Percentiles rank a stretch among this genome's conserved stretches.
Evolutionary conservation across 2,113 vertebrate species (phyloP).

Genomic region (Grammomys dolichurus): DNA sequence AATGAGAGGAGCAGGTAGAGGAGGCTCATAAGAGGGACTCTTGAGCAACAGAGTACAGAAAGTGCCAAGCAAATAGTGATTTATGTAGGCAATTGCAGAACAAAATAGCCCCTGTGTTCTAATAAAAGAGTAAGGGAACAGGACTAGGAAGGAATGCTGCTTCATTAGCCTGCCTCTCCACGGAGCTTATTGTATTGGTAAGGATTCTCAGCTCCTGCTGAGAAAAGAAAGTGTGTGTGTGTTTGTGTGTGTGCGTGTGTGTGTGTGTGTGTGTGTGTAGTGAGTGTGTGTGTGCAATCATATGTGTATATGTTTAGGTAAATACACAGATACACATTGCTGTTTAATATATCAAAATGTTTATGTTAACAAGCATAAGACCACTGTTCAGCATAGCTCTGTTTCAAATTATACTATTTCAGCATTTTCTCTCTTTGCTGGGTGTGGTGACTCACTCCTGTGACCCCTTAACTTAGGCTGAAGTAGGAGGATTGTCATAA

Average conservation of each 20-base stretch:
- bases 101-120: neutral
- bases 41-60: neutral
- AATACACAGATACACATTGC: neutral
- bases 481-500: neutral
- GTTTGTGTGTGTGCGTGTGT: neutral
- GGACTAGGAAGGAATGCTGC: neutral
- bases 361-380: neutral
- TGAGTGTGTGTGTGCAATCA: neutral
- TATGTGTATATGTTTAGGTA: neutral
- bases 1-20: neutral
- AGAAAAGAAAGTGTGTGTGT: neutral
- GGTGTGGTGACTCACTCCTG: neutral
- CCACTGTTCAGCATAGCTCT: neutral
- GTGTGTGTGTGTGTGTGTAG: neutral
- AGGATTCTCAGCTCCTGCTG: neutral
- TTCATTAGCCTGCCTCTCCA: neutral
- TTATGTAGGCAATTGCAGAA: neutral
- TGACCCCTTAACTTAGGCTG: neutral
- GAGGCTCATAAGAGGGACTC: neutral
- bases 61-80: constrained; percentile 1
- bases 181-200: neutral
- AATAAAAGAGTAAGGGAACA: neutral
- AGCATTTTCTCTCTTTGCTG: constrained; percentile 16
- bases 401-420: constrained; percentile 13
- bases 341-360: neutral